Base-by-base conservation (phyloP, 2,888 invertebrate species). In the Meloe dianella region DNA sequence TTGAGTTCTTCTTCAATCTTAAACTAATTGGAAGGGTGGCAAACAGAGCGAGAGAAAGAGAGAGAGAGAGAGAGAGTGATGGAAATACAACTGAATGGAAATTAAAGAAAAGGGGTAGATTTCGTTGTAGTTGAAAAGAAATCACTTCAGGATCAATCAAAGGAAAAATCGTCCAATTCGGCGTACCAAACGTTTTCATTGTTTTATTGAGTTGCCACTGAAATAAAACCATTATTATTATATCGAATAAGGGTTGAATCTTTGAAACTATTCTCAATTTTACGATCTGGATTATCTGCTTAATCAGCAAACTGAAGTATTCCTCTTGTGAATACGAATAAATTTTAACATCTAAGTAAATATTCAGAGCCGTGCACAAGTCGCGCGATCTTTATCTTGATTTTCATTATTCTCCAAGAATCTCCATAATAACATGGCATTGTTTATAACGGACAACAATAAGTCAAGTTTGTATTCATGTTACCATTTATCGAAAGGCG, bases 71-170 rank as follows among this genome's bases (percentile, higher is more conserved):
- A 20, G 9, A 54, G 12, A 27, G 27, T 7, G 54, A 27, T 27
- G 20, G 27, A 27, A 54, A 27, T 54, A 47, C 5, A 47, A 1
- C 1, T 24, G 10, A 20, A 8, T 9, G 20, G 20, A n/a, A 24
- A 51, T 51, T 51, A 27, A 24, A 14, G 24, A 47, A 47, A 47
- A 20, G 47, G 47, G 54, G 54, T 54, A 24, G 54, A 14, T 51
- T 24, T 24, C 5, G 51, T 22, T 51, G 4, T 12, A 10, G 14
- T 27, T 54, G 24, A 22, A 54, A 54, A 27, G 54, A 14, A 51
- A 51, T 51, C 47, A 22, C 8, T 41, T 41, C 41, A 17, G 24
- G 54, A 54, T 24, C 24, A 54, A 54, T 54, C 54, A 54, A 27
- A 51, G 10, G 51, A 22, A 20, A 27, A 54, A 12, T 22, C 22